These are phyloP conservation scores for Dorcus parallelipipedus DNA, from an alignment of 2,888 invertebrate genomes.

Conservation along the genomic window DNA sequence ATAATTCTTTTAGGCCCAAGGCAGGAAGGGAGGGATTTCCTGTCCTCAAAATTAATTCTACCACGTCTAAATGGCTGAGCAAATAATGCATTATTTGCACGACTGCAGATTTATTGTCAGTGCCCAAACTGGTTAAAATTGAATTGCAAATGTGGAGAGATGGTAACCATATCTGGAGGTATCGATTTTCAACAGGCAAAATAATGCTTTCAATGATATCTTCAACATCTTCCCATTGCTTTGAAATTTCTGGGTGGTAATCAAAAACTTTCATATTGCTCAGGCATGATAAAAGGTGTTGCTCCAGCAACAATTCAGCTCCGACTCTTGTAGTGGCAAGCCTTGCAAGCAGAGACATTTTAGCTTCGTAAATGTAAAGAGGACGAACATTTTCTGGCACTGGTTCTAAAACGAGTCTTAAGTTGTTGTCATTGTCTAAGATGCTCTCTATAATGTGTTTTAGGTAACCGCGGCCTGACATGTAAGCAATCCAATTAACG, in stretches of 20 bases:
- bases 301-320: conserved; percentile 61
- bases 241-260: conserved; percentile 66
- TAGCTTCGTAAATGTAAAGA: conserved; percentile 83
- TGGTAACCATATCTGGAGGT: conserved; percentile 79
- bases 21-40: conserved; percentile 63
- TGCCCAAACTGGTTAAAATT: conserved; percentile 76
- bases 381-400: conserved; percentile 67
- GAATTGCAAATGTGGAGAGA: conserved; percentile 78
- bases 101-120: conserved; percentile 78
- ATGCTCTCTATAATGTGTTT: conserved; percentile 80
- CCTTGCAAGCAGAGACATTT: conserved; percentile 74
- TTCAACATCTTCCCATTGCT: conserved; percentile 35
- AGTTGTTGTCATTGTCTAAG: conserved; percentile 67
- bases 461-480: conserved; percentile 67
- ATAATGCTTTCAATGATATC: conserved; percentile 50
- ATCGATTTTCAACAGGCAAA: conserved; percentile 65
- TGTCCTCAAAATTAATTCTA: conserved; percentile 73
- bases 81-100: conserved; percentile 78
- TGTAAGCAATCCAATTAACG: conserved; percentile 61
- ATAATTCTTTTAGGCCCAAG: conserved; percentile 69
- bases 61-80: conserved; percentile 76
- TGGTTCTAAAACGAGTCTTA: conserved; percentile 63
- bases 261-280: conserved; percentile 69
- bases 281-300: conserved; percentile 58
- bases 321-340: conserved; percentile 67